Conservation (phyloP, 1,140 invertebrate genomes). For the Polypedilum vanderplanki region DNA sequence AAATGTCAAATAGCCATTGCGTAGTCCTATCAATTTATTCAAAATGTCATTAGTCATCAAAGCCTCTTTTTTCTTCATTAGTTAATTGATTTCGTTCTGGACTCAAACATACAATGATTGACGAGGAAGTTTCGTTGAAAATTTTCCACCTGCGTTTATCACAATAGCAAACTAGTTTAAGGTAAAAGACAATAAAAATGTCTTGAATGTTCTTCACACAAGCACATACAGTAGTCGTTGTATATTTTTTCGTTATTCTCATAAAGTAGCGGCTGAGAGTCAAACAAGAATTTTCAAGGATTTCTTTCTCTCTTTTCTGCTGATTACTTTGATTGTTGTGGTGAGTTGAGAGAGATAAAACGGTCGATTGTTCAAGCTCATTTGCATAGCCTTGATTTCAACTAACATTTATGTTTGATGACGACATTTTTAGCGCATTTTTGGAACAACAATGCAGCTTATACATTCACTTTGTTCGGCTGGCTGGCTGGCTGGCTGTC, state of each 20-base stretch:
- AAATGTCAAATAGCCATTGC: neutral
- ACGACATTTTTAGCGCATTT: neutral
- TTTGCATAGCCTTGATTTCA: constrained; percentile 24
- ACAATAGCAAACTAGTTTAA: constrained; percentile 8
- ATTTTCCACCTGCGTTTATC: constrained; percentile 1
- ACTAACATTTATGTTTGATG: neutral
- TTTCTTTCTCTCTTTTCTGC: neutral
- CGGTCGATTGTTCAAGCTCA: neutral
- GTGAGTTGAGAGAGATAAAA: neutral
- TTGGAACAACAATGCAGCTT: no score
- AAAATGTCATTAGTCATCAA: no score
- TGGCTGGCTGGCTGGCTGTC: no score
- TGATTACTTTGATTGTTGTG: neutral
- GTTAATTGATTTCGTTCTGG: neutral
- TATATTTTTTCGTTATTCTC: neutral
- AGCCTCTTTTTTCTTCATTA: no score
- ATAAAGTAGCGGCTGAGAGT: neutral
- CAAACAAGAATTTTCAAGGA: constrained; percentile 27
- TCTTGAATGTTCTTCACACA: neutral
- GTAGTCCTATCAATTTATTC: no score
- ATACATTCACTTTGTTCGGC: no score
- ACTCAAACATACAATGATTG: neutral
- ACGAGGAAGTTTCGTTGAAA: neutral
- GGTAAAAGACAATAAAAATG: neutral
- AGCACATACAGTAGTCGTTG: neutral